Conservation (phyloP, 92 coral and sea anemone genomes). For the Blastomussa wellsi region DNA sequence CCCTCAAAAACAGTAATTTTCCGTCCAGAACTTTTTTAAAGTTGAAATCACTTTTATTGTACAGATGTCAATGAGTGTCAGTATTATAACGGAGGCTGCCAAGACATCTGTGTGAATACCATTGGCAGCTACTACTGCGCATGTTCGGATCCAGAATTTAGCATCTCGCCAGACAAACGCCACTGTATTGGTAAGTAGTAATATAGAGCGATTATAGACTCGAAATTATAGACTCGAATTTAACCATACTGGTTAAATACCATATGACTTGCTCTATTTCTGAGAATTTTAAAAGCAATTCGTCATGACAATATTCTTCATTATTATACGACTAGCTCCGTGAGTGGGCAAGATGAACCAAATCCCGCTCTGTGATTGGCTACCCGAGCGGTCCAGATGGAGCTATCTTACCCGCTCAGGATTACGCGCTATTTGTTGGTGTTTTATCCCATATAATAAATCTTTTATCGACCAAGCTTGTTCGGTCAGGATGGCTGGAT, state of each 20-base stretch:
- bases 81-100: slow-evolving; percentile 64
- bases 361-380: too few species aligned
- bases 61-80: slow-evolving; percentile 74
- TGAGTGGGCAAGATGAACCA: too few species aligned
- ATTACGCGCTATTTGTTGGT: too few species aligned
- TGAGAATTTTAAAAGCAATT: neutral
- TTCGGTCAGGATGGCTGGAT: too few species aligned
- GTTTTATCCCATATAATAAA: too few species aligned
- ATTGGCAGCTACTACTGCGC: slow-evolving; percentile 77
- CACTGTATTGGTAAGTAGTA: slow-evolving; percentile 47
- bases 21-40: neutral
- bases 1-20: too few species aligned
- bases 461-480: too few species aligned
- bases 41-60: neutral
- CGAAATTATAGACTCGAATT: neutral
- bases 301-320: neutral
- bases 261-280: too few species aligned
- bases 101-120: slow-evolving; percentile 74
- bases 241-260: neutral
- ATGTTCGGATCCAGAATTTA: slow-evolving; percentile 71
- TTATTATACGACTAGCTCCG: too few species aligned
- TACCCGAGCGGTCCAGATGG: too few species aligned
- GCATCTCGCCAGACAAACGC: slow-evolving; percentile 58
- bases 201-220: neutral
- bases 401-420: too few species aligned